These are phyloP conservation scores for Oeneis ivallda DNA, from an alignment of 2,888 invertebrate genomes.

Conservation along the genomic window DNA sequence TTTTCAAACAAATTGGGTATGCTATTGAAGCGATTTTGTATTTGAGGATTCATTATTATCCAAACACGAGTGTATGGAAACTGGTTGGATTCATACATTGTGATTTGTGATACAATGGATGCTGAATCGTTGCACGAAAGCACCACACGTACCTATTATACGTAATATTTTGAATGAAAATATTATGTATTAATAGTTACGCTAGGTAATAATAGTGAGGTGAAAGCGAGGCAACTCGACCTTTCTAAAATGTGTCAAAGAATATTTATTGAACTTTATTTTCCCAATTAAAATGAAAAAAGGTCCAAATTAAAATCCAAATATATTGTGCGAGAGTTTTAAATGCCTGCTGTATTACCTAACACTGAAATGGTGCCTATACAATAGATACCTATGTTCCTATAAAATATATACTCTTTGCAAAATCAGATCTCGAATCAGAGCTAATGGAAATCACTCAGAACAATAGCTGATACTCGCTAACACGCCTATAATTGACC, in stretches of 20 bases:
- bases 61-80: constrained; percentile 20
- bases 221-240: no score
- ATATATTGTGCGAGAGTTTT: no score
- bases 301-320: no score
- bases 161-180: background rate
- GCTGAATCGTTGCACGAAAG: background rate
- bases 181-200: no score
- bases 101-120: no score
- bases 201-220: no score
- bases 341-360: no score
- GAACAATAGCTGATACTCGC: constrained; percentile 51
- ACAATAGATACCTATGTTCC: background rate
- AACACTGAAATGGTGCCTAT: background rate
- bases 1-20: constrained; percentile 26
- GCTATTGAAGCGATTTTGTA: constrained; percentile 17
- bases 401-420: background rate
- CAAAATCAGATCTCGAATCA: constrained; percentile 1
- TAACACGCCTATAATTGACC: constrained; percentile 72
- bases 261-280: no score
- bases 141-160: background rate
- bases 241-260: no score
- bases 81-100: constrained; percentile 5
- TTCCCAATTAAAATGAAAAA: no score
- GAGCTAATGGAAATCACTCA: constrained; percentile 16
- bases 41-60: constrained; percentile 17